Conservation (phyloP, 2,888 invertebrate species). For the Tineola bisselliella region DNA sequence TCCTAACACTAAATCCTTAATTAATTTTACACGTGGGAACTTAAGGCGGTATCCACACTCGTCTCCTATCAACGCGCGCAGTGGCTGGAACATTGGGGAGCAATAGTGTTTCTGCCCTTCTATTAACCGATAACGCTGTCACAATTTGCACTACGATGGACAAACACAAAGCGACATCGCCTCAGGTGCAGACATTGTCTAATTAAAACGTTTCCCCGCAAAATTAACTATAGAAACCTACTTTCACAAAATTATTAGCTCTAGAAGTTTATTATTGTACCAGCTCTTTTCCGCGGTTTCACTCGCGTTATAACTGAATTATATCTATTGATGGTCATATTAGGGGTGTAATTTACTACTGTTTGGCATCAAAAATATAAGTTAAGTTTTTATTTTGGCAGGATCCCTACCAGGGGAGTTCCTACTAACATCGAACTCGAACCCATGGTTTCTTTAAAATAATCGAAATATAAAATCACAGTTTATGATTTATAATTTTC, state of each 20-base stretch:
- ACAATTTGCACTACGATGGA: slow-evolving; percentile 10
- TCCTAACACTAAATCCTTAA: slow-evolving; percentile 13
- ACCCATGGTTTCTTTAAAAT: too few relatives aligned
- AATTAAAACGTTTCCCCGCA: not conserved
- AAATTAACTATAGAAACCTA: not conserved
- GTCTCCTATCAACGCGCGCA: slow-evolving; percentile 35
- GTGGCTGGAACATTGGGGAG: slow-evolving; percentile 30
- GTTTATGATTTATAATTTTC: too few relatives aligned
- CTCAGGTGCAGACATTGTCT: slow-evolving; percentile 4
- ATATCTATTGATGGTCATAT: too few relatives aligned
- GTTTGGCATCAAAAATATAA: not conserved
- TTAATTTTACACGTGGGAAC: slow-evolving; percentile 14
- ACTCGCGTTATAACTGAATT: too few relatives aligned
- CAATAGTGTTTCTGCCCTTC: slow-evolving; percentile 24
- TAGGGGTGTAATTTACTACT: not conserved
- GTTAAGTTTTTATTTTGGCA: too few relatives aligned
- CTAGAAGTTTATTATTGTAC: not conserved
- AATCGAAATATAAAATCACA: too few relatives aligned
- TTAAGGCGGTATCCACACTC: slow-evolving; percentile 18
- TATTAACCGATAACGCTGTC: slow-evolving; percentile 5
- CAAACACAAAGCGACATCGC: slow-evolving; percentile 10
- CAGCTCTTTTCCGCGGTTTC: too few relatives aligned
- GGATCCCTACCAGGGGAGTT: too few relatives aligned
- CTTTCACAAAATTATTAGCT: not conserved
- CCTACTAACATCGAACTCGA: too few relatives aligned